Base-by-base conservation (phyloP, 2,113 vertebrate species). In the Myrmecobius fasciatus region DNA sequence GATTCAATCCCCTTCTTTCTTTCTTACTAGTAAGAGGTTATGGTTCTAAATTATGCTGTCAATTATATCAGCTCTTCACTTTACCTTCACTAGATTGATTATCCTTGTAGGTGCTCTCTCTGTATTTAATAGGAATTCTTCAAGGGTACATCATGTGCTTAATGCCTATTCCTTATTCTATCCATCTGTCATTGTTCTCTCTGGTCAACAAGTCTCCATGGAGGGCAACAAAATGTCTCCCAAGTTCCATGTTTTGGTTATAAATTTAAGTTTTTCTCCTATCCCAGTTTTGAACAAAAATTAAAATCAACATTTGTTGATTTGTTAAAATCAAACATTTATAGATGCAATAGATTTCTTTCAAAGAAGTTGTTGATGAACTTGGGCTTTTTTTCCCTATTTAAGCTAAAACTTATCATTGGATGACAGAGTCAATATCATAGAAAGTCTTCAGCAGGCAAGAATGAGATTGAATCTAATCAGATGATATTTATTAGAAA, bases 1-100 rank as follows among this genome's bases (percentile, higher is more conserved):
- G 24, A 24, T 49, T 54, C 20, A n/a, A 22, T 5, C 0, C 1
- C 14, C 48, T 67, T 4, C 28, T 0, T 24, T 28, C 48, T 8
- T 67, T 52, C 22, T 49, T 3, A 14, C 1, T 0, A 67, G 0
- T 12, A 36, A 83, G 25, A 0, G 0, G 75, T 26, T 46, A 2
- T 0, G 14, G 17, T 22, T 26, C 49, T 67, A 67, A 67, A 67
- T 67, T 67, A 67, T 36, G 31, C 12, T 36, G 12, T 12, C 31
- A 67, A 67, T 67, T 67, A 67, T 31, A 11, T 67, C 10, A 11
- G 60, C 12, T 67, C 60, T 36, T 67, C 31, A 67, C 36, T n/a
- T 24, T n/a, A 22, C 12, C 8, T n/a, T 52, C 47, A 25, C 2
- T 22, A 25, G 9, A 12, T 83, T 47, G 26, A 51, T 49, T 26